Percentiles rank a stretch among this genome's conserved stretches.
phyloP scores from a whole-genome alignment of 2,888 invertebrate genomes.

The Noctua fimbriata region DNA sequence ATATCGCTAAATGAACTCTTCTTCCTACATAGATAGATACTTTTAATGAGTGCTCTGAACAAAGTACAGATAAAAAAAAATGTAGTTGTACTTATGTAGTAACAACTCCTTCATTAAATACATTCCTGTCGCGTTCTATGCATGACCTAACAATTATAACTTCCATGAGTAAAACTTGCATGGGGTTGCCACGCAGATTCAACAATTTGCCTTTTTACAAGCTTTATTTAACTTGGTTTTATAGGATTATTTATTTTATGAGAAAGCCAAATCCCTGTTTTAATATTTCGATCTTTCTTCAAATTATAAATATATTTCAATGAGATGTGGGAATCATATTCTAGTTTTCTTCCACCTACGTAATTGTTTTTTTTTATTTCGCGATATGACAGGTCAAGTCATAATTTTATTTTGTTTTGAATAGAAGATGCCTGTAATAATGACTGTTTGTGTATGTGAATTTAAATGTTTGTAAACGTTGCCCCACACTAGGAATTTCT shows the following conservation, averaged over 20 bases:
- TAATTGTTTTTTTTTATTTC: background rate
- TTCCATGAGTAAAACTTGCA: slow-evolving; percentile 15
- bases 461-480: too few species aligned
- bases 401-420: background rate
- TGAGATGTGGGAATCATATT: background rate
- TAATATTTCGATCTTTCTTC: background rate
- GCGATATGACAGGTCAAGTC: too few species aligned
- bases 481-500: too few species aligned
- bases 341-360: background rate
- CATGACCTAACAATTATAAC: slow-evolving; percentile 27
- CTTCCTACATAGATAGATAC: slow-evolving; percentile 7
- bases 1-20: slow-evolving; percentile 16
- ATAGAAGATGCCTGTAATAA: background rate
- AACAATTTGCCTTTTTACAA: background rate
- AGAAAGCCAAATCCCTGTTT: background rate
- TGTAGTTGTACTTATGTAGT: background rate
- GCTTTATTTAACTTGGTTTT: background rate
- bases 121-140: slow-evolving; percentile 4
- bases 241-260: background rate
- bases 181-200: slow-evolving; percentile 28
- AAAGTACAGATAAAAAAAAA: background rate
- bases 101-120: slow-evolving; percentile 15
- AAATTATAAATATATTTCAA: background rate
- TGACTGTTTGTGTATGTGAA: too few species aligned
- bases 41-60: slow-evolving; percentile 4